Conservation (phyloP, 1,140 invertebrate genomes). For the Neodiprion pinetum region DNA sequence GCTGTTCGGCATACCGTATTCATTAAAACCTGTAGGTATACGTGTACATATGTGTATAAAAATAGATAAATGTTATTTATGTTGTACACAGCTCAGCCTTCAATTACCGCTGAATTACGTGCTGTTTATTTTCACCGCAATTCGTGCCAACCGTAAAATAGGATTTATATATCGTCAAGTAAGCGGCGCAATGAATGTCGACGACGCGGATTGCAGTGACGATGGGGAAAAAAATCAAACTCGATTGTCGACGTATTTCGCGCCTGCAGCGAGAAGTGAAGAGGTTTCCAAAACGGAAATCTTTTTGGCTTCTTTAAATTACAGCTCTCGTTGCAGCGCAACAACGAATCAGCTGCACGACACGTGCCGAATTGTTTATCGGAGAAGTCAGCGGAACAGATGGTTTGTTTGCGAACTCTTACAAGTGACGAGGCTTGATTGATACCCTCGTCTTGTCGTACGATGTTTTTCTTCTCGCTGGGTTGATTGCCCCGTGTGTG, state of each 20-base stretch:
- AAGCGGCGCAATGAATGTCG: too few species aligned
- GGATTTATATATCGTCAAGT: too few species aligned
- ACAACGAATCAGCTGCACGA: background rate
- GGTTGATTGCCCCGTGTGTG: background rate
- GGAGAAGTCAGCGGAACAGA: background rate
- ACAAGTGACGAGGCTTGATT: background rate
- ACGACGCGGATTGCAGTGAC: too few species aligned
- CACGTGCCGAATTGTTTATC: background rate
- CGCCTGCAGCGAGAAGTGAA: background rate
- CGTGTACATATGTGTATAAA: too few species aligned
- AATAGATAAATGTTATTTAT: too few species aligned
- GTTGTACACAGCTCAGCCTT: too few species aligned
- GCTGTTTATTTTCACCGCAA: too few species aligned
- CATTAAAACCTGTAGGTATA: too few species aligned
- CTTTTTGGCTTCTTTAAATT: background rate
- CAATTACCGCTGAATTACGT: too few species aligned
- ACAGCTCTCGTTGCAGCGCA: background rate
- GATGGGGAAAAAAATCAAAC: too few species aligned
- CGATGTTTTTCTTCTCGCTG: background rate
- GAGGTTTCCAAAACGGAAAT: background rate
- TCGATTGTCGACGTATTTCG: background rate
- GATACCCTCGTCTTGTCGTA: background rate
- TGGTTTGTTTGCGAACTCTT: background rate
- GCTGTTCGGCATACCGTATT: too few species aligned
- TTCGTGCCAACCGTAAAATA: too few species aligned